Conservation (phyloP, 2,888 invertebrate species). For the Thecophora atra region DNA sequence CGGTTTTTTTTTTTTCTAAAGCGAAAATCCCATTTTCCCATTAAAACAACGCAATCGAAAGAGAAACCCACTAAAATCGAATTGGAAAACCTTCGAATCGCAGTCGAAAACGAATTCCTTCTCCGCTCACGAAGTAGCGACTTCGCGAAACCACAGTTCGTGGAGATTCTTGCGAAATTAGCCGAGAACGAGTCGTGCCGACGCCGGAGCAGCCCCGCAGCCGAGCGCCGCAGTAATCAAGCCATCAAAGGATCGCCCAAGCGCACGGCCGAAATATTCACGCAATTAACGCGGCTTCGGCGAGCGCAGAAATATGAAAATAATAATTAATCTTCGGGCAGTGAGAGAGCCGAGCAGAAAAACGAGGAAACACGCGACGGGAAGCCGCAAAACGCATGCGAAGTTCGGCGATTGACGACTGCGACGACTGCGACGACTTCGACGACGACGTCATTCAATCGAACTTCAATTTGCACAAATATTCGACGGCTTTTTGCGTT, state of each 20-base stretch:
- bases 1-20: no score
- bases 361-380: background rate
- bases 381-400: conserved; percentile 31
- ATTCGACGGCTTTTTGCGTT: conserved; percentile 3
- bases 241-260: conserved; percentile 26
- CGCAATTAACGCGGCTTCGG: conserved; percentile 19
- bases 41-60: no score
- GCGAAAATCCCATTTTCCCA: no score
- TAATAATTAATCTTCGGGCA: conserved; percentile 48
- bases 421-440: conserved; percentile 17
- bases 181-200: no score
- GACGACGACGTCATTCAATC: conserved; percentile 18
- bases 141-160: no score
- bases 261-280: conserved; percentile 8
- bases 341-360: background rate
- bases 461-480: conserved; percentile 3
- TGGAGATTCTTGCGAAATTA: no score
- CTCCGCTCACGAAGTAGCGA: no score
- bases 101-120: no score
- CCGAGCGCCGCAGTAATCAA: conserved; percentile 4
- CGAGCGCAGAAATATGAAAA: conserved; percentile 51
- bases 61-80: no score
- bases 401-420: conserved; percentile 11
- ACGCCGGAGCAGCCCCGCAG: background rate
- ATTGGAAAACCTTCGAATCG: no score